phyloP scores from a whole-genome alignment of 2,113 vertebrate genomes.

The Raja brachyura region DNA sequence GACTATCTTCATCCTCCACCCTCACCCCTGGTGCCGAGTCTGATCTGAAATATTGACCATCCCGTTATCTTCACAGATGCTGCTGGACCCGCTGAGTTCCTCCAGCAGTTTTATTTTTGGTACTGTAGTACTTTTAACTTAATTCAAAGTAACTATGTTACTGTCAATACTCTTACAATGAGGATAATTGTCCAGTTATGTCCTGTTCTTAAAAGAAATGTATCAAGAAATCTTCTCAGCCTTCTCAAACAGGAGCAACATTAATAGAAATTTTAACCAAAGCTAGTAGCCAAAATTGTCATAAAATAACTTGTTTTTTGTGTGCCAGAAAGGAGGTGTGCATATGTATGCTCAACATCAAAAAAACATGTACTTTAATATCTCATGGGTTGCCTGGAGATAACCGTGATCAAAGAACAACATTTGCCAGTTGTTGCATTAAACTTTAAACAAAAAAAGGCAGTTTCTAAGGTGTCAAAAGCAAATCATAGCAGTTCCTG shows the following conservation, averaged over 20 bases:
- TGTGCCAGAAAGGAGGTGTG: neutral
- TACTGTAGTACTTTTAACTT: too few species aligned
- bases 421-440: too few species aligned
- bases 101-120: too few species aligned
- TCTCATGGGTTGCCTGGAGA: neutral
- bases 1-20: too few species aligned
- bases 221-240: neutral
- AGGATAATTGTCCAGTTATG: neutral
- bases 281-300: neutral
- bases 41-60: too few species aligned
- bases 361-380: neutral
- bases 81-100: too few species aligned
- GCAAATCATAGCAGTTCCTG: neutral
- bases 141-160: too few species aligned
- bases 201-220: neutral
- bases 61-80: too few species aligned
- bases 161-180: too few species aligned
- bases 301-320: neutral
- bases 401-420: neutral
- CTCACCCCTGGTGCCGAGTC: too few species aligned
- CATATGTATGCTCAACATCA: neutral
- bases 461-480: neutral
- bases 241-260: neutral
- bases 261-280: neutral
- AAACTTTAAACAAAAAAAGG: too few species aligned